Evolutionary conservation across 2,888 invertebrate genomes (phyloP).

Genomic region (Hirudinaria manillensis): DNA sequence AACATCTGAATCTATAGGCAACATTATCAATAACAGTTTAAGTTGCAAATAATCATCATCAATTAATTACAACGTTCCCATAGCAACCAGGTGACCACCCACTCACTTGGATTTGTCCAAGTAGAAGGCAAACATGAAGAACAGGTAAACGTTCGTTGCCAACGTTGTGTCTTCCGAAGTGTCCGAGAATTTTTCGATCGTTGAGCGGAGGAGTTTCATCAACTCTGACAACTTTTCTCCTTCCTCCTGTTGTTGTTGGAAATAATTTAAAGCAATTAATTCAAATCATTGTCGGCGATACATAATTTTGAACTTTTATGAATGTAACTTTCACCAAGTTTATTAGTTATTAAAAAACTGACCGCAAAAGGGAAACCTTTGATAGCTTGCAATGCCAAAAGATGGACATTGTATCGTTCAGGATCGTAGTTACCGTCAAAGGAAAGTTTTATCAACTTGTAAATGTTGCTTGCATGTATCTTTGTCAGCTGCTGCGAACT

Average conservation of each 20-base stretch:
- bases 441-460: conserved; percentile 1
- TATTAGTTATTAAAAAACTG: no score
- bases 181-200: neutral
- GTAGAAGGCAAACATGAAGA: conserved; percentile 16
- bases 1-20: no score
- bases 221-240: neutral
- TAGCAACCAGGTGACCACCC: neutral
- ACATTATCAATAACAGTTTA: no score
- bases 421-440: neutral
- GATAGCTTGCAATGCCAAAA: neutral
- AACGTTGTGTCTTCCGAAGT: neutral
- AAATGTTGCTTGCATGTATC: neutral
- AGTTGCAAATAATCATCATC: no score
- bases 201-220: neutral
- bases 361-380: neutral
- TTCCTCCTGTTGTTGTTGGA: neutral
- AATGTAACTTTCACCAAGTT: no score
- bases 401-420: neutral
- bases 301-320: no score
- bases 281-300: neutral
- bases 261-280: neutral
- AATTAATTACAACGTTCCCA: no score
- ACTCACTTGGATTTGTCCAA: conserved; percentile 12
- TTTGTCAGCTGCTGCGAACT: conserved; percentile 8
- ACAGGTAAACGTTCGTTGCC: neutral